phyloP scores from a whole-genome alignment of 2,797 vertebrate genomes.

The Sebastes flavidus region DNA sequence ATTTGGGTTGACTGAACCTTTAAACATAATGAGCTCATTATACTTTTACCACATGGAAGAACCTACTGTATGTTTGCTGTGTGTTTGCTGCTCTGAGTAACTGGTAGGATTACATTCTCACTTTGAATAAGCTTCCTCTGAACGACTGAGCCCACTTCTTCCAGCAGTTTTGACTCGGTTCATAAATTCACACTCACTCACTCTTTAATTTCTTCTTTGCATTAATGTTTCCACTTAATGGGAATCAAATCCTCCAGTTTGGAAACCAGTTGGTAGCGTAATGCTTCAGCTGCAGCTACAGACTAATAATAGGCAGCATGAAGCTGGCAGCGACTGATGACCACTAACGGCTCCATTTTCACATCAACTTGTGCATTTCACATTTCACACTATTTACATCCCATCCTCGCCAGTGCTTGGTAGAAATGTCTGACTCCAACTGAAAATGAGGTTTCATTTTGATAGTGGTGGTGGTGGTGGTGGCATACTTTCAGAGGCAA shows the following conservation, averaged over 20 bases:
- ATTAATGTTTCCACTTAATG: not conserved
- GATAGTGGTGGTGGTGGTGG: not conserved
- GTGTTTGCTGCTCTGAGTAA: not conserved
- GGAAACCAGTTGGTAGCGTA: not conserved
- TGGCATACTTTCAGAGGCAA: conserved; percentile 13
- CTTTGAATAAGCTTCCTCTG: not conserved
- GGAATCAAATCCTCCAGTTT: not conserved
- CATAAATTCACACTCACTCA: not conserved
- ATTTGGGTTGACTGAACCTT: no score
- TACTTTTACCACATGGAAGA: not conserved
- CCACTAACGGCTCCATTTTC: conserved; percentile 8
- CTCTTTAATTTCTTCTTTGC: not conserved
- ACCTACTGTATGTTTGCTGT: no score
- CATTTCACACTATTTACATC: conserved; percentile 27
- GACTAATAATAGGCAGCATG: not conserved
- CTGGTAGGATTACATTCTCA: not conserved
- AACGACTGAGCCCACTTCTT: not conserved
- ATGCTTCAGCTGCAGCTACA: not conserved
- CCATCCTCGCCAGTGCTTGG: not conserved
- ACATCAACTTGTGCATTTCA: conserved; percentile 14
- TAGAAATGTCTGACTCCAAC: not conserved
- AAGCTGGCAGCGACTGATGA: conserved; percentile 7
- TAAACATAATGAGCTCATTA: not conserved
- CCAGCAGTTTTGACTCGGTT: not conserved
- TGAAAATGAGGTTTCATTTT: not conserved